These are phyloP conservation scores for Itoplectis maculator DNA, from an alignment of 2,888 invertebrate species.

Conservation along the genomic window DNA sequence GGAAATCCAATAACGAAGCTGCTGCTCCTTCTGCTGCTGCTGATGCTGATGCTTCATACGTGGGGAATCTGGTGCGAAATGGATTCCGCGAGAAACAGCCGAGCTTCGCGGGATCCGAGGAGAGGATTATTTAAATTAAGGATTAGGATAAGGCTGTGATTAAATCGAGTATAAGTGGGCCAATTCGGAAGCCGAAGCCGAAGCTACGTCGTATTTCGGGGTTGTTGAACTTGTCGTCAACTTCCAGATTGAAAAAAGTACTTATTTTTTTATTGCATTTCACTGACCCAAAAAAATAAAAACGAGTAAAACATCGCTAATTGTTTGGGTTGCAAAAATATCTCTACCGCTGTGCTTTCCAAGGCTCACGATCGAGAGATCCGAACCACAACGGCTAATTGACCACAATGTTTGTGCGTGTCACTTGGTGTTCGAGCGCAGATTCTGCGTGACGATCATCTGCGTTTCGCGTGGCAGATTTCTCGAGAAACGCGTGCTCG, in stretches of 20 bases:
- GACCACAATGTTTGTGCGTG: constrained; percentile 6
- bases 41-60: background rate
- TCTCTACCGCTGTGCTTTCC: too few relatives aligned
- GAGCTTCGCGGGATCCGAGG: background rate
- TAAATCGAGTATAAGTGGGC: background rate
- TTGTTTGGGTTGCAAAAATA: too few relatives aligned
- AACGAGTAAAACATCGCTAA: too few relatives aligned
- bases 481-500: background rate
- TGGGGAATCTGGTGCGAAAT: background rate
- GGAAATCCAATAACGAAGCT: constrained; percentile 17
- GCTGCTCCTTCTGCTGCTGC: background rate
- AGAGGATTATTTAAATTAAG: background rate
- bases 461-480: constrained; percentile 3
- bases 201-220: background rate
- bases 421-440: background rate
- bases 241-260: too few relatives aligned
- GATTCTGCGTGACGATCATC: background rate
- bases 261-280: too few relatives aligned
- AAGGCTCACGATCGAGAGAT: too few relatives aligned
- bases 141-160: background rate
- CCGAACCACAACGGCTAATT: background rate
- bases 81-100: background rate
- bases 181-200: background rate
- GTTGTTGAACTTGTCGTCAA: background rate
- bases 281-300: too few relatives aligned